Evolutionary conservation across 2,113 vertebrate genomes (phyloP).

Genomic region (Machaerirhynchus nigripectus): DNA sequence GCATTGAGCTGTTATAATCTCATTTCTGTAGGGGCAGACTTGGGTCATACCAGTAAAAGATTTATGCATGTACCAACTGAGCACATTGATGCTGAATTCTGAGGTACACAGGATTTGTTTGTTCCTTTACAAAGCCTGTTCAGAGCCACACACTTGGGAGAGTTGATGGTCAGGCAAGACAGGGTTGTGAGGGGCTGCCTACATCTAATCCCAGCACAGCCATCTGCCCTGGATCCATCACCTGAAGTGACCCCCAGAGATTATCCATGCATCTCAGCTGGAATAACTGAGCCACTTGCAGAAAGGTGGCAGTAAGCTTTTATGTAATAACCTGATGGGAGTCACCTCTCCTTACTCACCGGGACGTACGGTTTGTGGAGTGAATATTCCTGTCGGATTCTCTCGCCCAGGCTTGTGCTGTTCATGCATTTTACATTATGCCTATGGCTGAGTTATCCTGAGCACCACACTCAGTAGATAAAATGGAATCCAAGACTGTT

Average conservation of each 20-base stretch:
- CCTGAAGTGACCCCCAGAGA: not conserved
- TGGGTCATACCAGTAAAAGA: not conserved
- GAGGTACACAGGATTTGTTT: not conserved
- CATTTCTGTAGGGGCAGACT: not conserved
- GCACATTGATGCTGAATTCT: not conserved
- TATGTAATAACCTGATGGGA: not conserved
- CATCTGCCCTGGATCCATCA: not conserved
- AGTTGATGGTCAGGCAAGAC: not conserved
- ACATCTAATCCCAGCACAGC: not conserved
- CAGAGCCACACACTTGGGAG: not conserved
- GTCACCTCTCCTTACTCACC: not conserved
- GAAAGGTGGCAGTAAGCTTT: not conserved
- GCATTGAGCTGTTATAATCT: not conserved
- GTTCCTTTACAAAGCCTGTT: not conserved
- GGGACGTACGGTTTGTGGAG: fast-evolving
- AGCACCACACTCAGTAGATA: not conserved
- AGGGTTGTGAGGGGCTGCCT: not conserved
- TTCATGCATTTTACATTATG: fast-evolving
- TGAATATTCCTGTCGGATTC: not conserved
- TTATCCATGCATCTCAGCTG: not conserved
- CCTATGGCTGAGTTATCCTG: not conserved
- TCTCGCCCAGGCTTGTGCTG: not conserved
- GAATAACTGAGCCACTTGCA: not conserved
- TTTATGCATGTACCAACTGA: not conserved
- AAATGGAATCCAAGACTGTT: not conserved